These are phyloP conservation scores for Chironomus riparius DNA, from an alignment of 2,888 invertebrate species.

Conservation along the genomic window DNA sequence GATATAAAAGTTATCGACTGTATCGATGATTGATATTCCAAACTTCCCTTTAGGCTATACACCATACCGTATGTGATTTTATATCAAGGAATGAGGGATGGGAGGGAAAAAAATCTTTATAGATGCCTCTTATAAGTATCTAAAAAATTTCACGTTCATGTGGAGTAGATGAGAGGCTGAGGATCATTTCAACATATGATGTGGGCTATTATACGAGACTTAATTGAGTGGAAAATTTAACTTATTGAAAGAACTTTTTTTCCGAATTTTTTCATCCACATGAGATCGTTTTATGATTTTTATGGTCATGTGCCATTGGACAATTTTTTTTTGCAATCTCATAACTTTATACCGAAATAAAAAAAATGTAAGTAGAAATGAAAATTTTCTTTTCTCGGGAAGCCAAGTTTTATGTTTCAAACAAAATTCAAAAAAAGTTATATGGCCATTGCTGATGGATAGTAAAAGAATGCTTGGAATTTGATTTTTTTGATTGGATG, in stretches of 20 bases:
- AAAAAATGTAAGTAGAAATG: no score
- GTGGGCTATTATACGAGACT: not conserved
- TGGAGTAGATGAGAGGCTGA: not conserved
- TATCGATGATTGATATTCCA: not conserved
- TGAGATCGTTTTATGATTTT: not conserved
- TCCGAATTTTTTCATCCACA: not conserved
- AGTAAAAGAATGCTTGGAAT: no score
- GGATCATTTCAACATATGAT: not conserved
- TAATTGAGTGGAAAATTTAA: conserved; percentile 19
- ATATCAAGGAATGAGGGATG: no score
- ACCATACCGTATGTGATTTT: no score
- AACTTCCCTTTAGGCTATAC: no score
- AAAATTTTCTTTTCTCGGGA: no score
- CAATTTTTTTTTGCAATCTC: not conserved
- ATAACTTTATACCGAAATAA: no score
- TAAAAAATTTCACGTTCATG: no score
- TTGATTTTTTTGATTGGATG: no score
- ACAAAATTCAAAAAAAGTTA: not conserved
- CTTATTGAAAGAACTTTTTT: conserved; percentile 10
- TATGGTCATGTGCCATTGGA: not conserved
- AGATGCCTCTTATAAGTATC: no score
- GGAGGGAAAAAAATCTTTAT: no score
- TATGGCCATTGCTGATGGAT: not conserved
- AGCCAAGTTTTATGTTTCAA: no score
- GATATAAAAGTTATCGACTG: not conserved